Percentiles rank a stretch among this genome's conserved stretches.
These are phyloP conservation scores for Mormyrus proboscirostris DNA, from an alignment of 2,797 vertebrate species.

Conservation along the genomic window DNA sequence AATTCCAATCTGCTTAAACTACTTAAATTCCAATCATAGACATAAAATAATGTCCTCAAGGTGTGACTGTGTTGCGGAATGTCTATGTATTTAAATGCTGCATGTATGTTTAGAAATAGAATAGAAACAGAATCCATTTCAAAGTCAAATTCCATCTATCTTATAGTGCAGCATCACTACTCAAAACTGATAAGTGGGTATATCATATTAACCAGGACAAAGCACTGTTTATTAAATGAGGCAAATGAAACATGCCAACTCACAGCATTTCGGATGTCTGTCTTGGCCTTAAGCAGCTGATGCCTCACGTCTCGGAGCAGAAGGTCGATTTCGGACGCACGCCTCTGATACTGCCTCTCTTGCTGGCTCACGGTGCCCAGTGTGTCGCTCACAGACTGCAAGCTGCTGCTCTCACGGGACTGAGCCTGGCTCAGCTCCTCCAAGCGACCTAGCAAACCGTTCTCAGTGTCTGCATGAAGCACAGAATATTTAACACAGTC, in stretches of 20 bases:
- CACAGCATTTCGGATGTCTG: constrained; percentile 54
- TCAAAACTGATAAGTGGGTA: neutral
- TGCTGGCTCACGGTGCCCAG: constrained; percentile 40
- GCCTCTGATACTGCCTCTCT: constrained; percentile 51
- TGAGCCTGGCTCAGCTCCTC: constrained; percentile 55
- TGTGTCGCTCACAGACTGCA: constrained; percentile 51
- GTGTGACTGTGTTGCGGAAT: neutral
- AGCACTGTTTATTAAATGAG: neutral
- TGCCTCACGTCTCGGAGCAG: constrained; percentile 59
- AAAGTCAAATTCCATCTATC: neutral
- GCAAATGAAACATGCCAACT: constrained; percentile 28
- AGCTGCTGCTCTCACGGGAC: constrained; percentile 41
- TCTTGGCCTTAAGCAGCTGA: constrained; percentile 56
- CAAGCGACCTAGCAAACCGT: constrained; percentile 57
- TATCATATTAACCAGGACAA: neutral
- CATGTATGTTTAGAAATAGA: neutral
- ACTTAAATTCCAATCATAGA: neutral
- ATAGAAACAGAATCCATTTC: neutral
- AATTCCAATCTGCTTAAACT: neutral
- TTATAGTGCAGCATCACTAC: neutral
- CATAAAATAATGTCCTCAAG: neutral
- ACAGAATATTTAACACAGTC: neutral
- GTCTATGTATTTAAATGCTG: neutral
- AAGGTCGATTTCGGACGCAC: constrained; percentile 48
- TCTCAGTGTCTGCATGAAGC: constrained; percentile 56